Conservation (phyloP, 1,140 invertebrate genomes). For the Microplitis mediator region DNA sequence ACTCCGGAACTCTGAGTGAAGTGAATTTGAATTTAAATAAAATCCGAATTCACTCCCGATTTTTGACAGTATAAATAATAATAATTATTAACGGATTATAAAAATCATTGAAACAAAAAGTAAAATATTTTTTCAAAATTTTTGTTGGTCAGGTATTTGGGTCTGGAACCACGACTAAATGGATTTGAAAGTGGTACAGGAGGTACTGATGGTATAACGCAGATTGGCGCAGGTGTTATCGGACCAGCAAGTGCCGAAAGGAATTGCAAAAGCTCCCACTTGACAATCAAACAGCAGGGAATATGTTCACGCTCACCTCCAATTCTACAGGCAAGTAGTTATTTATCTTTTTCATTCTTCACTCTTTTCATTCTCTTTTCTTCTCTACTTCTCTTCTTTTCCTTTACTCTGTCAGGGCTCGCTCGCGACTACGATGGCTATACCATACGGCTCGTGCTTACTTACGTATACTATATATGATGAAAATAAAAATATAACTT, state of each 20-base stretch:
- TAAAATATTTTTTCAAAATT: neutral
- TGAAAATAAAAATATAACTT: conserved; percentile 16
- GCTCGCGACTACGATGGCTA: neutral
- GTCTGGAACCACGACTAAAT: conserved; percentile 51
- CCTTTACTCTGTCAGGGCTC: neutral
- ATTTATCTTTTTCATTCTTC: neutral
- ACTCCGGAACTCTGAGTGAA: no score
- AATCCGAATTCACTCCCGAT: no score
- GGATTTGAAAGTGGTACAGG: conserved; percentile 34
- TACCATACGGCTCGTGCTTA: neutral
- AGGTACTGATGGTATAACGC: conserved; percentile 39
- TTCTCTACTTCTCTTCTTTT: neutral
- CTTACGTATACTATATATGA: conserved; percentile 11
- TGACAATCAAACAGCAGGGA: conserved; percentile 57
- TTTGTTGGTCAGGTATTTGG: conserved; percentile 50
- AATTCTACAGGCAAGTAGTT: conserved; percentile 54
- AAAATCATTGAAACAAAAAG: no score
- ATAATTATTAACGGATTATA: no score
- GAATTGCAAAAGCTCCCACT: conserved; percentile 57
- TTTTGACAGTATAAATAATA: no score
- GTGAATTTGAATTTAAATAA: no score
- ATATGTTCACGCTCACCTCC: conserved; percentile 58
- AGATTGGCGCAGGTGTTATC: conserved; percentile 52
- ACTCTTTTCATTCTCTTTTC: conserved; percentile 4
- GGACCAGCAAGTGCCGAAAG: conserved; percentile 59